Evolutionary conservation across 2,113 vertebrate genomes (phyloP).

Genomic region (Epinephelus cyanopodus): DNA sequence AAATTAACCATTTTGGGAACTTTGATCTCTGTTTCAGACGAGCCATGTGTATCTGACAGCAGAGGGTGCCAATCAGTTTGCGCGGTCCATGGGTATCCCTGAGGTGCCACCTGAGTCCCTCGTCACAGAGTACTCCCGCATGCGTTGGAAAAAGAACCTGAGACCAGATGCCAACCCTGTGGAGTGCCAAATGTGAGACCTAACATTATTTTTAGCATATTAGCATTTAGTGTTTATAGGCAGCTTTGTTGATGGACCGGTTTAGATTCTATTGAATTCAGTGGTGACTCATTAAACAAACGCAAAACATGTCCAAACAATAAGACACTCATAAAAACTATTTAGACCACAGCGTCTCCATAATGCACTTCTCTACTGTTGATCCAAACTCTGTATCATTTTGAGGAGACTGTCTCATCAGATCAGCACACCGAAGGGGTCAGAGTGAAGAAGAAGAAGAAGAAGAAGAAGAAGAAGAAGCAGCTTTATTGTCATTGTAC

Average conservation of each 20-base stretch:
- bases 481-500: no score
- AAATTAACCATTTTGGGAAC: neutral
- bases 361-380: neutral
- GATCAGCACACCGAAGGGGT: neutral
- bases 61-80: constrained; percentile 89
- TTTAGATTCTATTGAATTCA: neutral
- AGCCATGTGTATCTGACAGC: constrained; percentile 90
- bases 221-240: neutral
- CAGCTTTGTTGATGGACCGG: neutral
- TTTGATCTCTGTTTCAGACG: constrained; percentile 82
- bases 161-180: constrained; percentile 81
- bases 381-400: neutral
- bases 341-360: neutral
- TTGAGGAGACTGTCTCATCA: neutral
- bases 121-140: constrained; percentile 87
- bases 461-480: no score
- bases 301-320: neutral
- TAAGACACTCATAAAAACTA: neutral
- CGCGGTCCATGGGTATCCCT: constrained; percentile 87
- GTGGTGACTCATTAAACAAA: neutral
- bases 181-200: constrained; percentile 85
- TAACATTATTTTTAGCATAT: neutral
- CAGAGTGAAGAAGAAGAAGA: no score
- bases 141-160: constrained; percentile 88
- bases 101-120: constrained; percentile 88